These are phyloP conservation scores for Oenanthe oenanthe DNA, from an alignment of 2,113 vertebrate genomes.

Conservation along the genomic window DNA sequence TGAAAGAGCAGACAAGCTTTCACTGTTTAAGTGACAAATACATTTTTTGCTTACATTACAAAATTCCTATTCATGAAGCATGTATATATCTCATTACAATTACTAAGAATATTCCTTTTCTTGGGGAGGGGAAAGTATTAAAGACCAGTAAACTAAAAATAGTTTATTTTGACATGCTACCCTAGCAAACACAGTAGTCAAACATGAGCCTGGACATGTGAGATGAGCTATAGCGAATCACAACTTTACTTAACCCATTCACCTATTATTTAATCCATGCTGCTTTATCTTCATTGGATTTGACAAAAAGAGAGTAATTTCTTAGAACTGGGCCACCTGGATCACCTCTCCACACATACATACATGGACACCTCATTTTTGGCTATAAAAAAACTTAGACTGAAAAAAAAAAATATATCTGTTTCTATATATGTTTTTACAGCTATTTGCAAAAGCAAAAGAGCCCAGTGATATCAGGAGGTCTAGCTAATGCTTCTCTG, in stretches of 20 bases:
- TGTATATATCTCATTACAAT: neutral
- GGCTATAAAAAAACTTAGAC: neutral
- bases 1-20: neutral
- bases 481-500: neutral
- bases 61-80: neutral
- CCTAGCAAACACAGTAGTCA: neutral
- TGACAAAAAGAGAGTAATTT: neutral
- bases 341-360: neutral
- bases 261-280: neutral
- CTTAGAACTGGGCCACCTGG: neutral
- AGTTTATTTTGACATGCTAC: neutral
- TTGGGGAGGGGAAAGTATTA: neutral
- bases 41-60: neutral
- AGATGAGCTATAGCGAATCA: neutral
- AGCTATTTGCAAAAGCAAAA: neutral
- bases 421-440: neutral
- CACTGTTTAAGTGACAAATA: neutral
- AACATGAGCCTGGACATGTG: neutral
- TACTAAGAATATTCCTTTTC: neutral
- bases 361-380: rapidly evolving
- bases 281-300: neutral
- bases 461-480: neutral
- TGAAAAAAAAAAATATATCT: neutral
- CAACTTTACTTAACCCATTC: neutral
- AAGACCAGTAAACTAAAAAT: neutral